Evolutionary conservation across 1,140 invertebrate genomes (phyloP), one percentile per base, ranked within the genome.

Genomic region (Heterodera carotae): DNA sequence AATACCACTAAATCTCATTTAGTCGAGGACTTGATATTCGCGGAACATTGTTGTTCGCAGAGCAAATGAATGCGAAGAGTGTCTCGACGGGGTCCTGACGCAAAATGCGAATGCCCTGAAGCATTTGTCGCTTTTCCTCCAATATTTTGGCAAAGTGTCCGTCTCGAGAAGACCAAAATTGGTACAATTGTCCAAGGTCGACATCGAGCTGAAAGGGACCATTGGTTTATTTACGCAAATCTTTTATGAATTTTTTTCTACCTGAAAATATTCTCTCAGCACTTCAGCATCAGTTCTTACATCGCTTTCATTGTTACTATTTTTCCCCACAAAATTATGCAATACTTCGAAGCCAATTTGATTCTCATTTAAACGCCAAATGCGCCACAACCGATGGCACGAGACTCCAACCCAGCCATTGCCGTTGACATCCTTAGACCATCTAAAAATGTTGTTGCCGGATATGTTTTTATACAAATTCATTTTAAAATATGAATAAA

Each of bases 31-130:
- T 81, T 25, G 81, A 83, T 56, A 81, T 82, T 68, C 81, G 27
- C 77, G 90, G 90, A 70, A 98, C 97, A 85, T 98, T 93, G 88
- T 98, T 98, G 87, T 98, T 98, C 76, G 95, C 94, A 72, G 95
- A 97, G 88, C 96, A 98, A 80, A 98, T 97, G 86, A 98, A 98
- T 18, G 94, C 93, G 85, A 98, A 94, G 0, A 98, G 88, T 90
- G 94, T 97, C 90, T 98, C 96, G 2, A 94, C 89, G 0, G 94
- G 92, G 82, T 97, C 93, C 89, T 98, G 96, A 67, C 92, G 89
- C n/a, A 99, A 88, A 83, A 98, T 93, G 84, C 96, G 91, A 34
- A 98, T 92, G 2, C 95, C 94, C 36, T 67, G 22, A 5, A 82
- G 66, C 34, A 92, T 89, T 76, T 90, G 86, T 39, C 91, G 25